A percentile compares a stretch with the other conserved stretches of the same genome.
Evolutionary conservation across 2,797 vertebrate species (phyloP).

Genomic region (Enoplosus armatus): DNA sequence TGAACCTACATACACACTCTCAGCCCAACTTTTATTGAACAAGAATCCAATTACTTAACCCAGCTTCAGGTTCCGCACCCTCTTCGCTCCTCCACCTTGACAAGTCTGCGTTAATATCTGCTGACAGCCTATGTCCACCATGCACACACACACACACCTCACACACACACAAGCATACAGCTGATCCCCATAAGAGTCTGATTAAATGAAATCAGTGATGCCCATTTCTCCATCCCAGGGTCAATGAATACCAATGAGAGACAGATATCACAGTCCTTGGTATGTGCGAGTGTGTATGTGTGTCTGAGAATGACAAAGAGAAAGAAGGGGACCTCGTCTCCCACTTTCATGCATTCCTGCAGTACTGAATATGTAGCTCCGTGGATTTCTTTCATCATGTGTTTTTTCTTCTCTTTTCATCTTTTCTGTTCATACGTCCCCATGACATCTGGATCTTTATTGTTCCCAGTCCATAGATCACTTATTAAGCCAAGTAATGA

Average conservation of each 20-base stretch:
- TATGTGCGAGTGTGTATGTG: constrained; percentile 34
- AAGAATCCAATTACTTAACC: constrained; percentile 98
- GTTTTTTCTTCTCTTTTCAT: constrained; percentile 43
- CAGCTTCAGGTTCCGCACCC: constrained; percentile 89
- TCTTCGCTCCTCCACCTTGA: constrained; percentile 86
- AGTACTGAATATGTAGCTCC: constrained; percentile 33
- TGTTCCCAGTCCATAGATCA: constrained; percentile 81
- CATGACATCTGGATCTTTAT: constrained; percentile 78
- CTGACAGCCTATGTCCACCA: constrained; percentile 86
- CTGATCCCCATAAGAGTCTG: constrained; percentile 88
- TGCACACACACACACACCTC: constrained; percentile 39
- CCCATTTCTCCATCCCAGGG: constrained; percentile 88
- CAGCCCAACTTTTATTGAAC: constrained; percentile 90
- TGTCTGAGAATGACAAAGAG: constrained; percentile 58
- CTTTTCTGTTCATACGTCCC: constrained; percentile 67
- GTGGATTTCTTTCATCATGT: constrained; percentile 45
- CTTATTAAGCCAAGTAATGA: constrained; percentile 85
- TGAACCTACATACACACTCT: constrained; percentile 38
- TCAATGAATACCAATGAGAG: constrained; percentile 95
- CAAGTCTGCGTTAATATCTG: constrained; percentile 92
- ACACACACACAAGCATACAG: constrained; percentile 41
- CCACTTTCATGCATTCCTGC: constrained; percentile 49
- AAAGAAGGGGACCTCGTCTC: constrained; percentile 37
- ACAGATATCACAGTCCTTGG: constrained; percentile 73
- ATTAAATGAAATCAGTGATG: constrained; percentile 95